These are phyloP conservation scores for Sebastes aleutianus DNA, from an alignment of 2,797 vertebrate species.

Conservation along the genomic window DNA sequence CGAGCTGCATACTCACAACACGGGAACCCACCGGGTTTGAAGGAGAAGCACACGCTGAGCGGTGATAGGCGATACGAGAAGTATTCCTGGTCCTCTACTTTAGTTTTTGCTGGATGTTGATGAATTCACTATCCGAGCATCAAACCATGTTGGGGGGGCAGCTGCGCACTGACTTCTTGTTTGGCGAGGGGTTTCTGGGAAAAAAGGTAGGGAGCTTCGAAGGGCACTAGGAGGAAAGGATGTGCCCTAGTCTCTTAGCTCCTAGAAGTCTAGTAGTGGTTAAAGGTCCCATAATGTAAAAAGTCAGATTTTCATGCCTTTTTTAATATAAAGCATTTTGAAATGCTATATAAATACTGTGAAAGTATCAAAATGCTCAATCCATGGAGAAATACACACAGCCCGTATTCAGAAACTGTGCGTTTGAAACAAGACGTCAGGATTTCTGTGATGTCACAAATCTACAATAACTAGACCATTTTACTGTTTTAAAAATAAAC, in stretches of 20 bases:
- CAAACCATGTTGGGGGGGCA: conserved; percentile 61
- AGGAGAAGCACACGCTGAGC: background rate
- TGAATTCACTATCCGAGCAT: conserved; percentile 38
- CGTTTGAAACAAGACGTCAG: no score
- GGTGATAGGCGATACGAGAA: background rate
- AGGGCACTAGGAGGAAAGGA: conserved; percentile 30
- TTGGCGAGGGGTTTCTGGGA: conserved; percentile 16
- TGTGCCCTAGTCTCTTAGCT: background rate
- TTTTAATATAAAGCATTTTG: no score
- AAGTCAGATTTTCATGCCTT: no score
- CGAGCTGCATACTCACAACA: conserved; percentile 52
- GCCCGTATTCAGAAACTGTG: no score
- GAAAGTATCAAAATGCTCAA: no score
- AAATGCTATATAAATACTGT: no score
- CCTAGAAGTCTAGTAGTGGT: background rate
- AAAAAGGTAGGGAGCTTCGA: conserved; percentile 27
- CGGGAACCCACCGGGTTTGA: background rate
- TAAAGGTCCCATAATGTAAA: no score
- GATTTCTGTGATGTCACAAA: no score
- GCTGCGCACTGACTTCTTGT: conserved; percentile 66
- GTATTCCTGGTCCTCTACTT: background rate
- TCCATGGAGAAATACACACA: no score
- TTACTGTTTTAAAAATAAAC: no score
- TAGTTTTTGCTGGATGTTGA: conserved; percentile 38
- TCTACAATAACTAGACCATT: no score